A percentile compares a stretch with the other conserved stretches of the same genome.
Conservation (phyloP, 2,888 invertebrate genomes). For the Hypolimnas misippus region DNA sequence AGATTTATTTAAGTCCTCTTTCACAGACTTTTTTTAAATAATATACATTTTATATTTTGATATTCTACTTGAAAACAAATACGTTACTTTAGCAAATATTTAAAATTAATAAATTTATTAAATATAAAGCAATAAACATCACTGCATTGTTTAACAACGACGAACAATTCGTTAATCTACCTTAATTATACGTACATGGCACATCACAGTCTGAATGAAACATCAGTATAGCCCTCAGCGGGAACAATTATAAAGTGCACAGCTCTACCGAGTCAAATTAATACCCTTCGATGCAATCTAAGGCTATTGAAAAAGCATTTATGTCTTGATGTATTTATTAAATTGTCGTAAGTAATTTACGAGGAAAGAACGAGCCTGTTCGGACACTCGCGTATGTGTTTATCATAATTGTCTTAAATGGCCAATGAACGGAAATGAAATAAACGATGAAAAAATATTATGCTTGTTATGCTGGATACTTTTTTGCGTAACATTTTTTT, state of each 20-base stretch:
- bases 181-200: conserved; percentile 20
- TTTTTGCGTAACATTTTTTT: neutral
- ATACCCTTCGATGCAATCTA: conserved; percentile 68
- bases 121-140: conserved; percentile 11
- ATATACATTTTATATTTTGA: too few species aligned
- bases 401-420: conserved; percentile 41
- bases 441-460: neutral
- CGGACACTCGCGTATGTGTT: conserved; percentile 30
- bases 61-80: too few species aligned
- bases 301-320: conserved; percentile 75
- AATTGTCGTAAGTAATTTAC: conserved; percentile 77
- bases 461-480: neutral
- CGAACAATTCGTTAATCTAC: conserved; percentile 10
- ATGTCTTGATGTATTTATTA: conserved; percentile 79
- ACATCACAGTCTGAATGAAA: conserved; percentile 20
- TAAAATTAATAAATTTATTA: neutral
- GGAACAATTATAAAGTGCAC: conserved; percentile 64
- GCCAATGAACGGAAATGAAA: conserved; percentile 31
- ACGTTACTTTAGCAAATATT: too few species aligned
- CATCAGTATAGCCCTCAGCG: conserved; percentile 41
- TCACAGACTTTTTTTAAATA: too few species aligned
- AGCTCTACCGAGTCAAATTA: conserved; percentile 71
- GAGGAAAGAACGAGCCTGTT: conserved; percentile 48
- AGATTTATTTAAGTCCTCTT: too few species aligned
- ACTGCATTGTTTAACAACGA: conserved; percentile 17